Evolutionary conservation across 2,888 invertebrate genomes (phyloP).

Genomic region (Glyphotaelius pellucidus): DNA sequence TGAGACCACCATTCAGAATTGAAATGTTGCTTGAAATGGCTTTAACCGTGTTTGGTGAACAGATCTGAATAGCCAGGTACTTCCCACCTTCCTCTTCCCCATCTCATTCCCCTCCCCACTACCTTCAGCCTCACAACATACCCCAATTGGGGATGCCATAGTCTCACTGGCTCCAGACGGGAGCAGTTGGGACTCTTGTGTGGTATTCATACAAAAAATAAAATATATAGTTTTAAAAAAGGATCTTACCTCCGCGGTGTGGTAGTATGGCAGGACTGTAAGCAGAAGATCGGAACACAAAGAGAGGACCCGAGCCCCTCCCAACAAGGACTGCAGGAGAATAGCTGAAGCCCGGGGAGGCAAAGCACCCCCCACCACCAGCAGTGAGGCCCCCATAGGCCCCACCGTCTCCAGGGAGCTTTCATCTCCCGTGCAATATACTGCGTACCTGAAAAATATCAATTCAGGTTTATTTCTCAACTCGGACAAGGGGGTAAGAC

Average conservation of each 20-base stretch:
- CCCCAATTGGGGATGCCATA: too few species aligned
- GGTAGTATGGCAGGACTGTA: slow-evolving; percentile 87
- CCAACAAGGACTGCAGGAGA: slow-evolving; percentile 84
- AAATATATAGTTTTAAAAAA: too few species aligned
- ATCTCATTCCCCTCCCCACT: too few species aligned
- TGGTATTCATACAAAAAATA: too few species aligned
- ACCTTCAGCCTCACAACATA: too few species aligned
- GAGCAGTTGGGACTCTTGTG: too few species aligned
- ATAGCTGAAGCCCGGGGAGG: slow-evolving; percentile 81
- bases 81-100: too few species aligned
- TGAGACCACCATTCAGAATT: too few species aligned
- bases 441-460: slow-evolving; percentile 71
- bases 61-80: too few species aligned
- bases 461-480: slow-evolving; percentile 22
- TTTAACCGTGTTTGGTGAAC: too few species aligned
- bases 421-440: slow-evolving; percentile 72
- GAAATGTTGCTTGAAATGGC: too few species aligned
- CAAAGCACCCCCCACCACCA: slow-evolving; percentile 88
- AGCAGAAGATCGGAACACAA: slow-evolving; percentile 89
- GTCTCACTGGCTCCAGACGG: too few species aligned
- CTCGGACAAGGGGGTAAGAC: neutral
- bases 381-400: slow-evolving; percentile 82
- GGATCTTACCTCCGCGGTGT: slow-evolving; percentile 85
- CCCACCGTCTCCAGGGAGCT: slow-evolving; percentile 76
- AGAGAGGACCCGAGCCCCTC: slow-evolving; percentile 86